Evolutionary conservation across 1,140 invertebrate species (phyloP).

Genomic region (Nautilus pompilius): DNA sequence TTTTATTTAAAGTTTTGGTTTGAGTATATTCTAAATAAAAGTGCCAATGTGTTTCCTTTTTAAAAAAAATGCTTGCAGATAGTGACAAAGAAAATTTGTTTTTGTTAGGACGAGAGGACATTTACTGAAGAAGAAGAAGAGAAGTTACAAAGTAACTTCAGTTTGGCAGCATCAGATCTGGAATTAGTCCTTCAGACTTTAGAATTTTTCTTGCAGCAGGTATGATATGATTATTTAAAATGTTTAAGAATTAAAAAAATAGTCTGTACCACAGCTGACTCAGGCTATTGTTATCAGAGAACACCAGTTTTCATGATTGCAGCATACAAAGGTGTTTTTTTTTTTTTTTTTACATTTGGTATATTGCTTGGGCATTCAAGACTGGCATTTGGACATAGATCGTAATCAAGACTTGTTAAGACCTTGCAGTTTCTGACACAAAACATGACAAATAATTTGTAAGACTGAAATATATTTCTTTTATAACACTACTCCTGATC

Average conservation of each 20-base stretch:
- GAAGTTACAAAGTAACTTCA: slow-evolving; percentile 41
- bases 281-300: too few relatives aligned
- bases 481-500: too few relatives aligned
- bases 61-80: background rate
- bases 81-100: background rate
- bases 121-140: slow-evolving; percentile 51
- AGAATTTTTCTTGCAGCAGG: slow-evolving; percentile 52
- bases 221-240: slow-evolving; percentile 14
- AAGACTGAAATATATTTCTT: too few relatives aligned
- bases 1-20: background rate
- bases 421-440: too few relatives aligned
- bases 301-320: too few relatives aligned
- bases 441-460: too few relatives aligned
- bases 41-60: too few relatives aligned
- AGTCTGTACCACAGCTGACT: too few relatives aligned
- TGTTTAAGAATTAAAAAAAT: too few relatives aligned
- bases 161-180: slow-evolving; percentile 34
- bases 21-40: background rate
- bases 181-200: slow-evolving; percentile 46
- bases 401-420: too few relatives aligned
- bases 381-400: too few relatives aligned
- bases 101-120: slow-evolving; percentile 44
- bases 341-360: background rate
- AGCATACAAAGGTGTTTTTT: background rate
- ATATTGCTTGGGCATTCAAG: too few relatives aligned